These are phyloP conservation scores for Batillaria attramentaria DNA, from an alignment of 1,140 invertebrate genomes.

Conservation along the genomic window DNA sequence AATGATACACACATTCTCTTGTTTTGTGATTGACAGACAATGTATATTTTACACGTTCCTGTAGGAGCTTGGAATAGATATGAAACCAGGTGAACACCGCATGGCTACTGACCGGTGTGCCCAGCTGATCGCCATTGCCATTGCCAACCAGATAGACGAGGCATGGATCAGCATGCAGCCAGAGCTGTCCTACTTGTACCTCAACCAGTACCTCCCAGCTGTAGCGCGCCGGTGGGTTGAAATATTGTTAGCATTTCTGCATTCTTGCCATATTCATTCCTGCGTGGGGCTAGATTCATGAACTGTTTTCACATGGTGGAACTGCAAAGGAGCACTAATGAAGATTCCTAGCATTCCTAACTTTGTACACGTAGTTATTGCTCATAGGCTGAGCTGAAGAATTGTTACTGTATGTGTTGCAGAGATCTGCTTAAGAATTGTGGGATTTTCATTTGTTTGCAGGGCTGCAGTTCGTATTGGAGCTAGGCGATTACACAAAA, in stretches of 20 bases:
- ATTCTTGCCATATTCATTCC: background rate
- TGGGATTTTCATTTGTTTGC: background rate
- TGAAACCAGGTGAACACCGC: slow-evolving; percentile 67
- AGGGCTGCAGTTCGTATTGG: slow-evolving; percentile 20
- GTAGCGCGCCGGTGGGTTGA: slow-evolving; percentile 47
- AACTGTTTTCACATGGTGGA: no score
- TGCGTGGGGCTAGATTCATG: no score
- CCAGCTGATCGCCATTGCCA: slow-evolving; percentile 80
- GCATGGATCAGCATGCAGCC: slow-evolving; percentile 83
- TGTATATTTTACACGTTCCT: background rate
- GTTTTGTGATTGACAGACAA: background rate
- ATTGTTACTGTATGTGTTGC: no score
- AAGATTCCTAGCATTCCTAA: no score
- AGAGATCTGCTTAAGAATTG: background rate
- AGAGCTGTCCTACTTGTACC: slow-evolving; percentile 78
- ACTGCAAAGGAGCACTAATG: no score
- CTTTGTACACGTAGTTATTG: no score
- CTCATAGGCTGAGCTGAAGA: background rate
- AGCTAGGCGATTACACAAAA: background rate
- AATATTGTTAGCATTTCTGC: background rate
- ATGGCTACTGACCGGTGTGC: slow-evolving; percentile 83
- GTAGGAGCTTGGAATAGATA: slow-evolving; percentile 45
- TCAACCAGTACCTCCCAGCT: slow-evolving; percentile 78
- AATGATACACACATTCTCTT: background rate
- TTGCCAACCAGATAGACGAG: slow-evolving; percentile 84